phyloP scores from a whole-genome alignment of 1,140 invertebrate species.

The Sinella curviseta region DNA sequence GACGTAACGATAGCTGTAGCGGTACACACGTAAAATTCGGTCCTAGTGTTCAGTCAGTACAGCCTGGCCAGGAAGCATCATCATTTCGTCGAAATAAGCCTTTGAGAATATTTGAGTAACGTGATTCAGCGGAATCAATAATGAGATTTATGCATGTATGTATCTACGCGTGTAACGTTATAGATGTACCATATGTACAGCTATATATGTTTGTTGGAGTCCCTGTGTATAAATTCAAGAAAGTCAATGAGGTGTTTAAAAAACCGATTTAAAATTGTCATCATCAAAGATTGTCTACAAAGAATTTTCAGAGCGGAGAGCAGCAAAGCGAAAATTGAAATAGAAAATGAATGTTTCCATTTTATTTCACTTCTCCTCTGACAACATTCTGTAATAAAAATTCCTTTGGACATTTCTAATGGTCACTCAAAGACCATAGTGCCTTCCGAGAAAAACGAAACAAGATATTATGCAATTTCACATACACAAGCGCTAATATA shows the following conservation, averaged over 20 bases:
- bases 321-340: background rate
- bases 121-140: constrained; percentile 10
- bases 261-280: background rate
- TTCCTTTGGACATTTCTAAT: background rate
- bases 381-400: background rate
- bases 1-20: no score
- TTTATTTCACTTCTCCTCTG: no score
- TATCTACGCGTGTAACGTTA: no score
- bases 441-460: no score
- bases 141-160: background rate
- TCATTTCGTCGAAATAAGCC: background rate
- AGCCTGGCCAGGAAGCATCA: background rate
- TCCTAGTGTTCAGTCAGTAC: background rate
- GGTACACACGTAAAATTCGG: background rate
- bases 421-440: background rate
- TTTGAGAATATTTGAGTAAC: no score
- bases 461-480: no score
- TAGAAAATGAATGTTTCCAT: no score
- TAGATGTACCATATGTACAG: no score
- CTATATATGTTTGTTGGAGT: no score
- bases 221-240: background rate
- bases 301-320: background rate
- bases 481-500: no score
- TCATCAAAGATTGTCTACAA: background rate
- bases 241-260: background rate